These are phyloP conservation scores for Caenorhabditis remanei DNA, from an alignment of 1,140 invertebrate species.

Conservation along the genomic window DNA sequence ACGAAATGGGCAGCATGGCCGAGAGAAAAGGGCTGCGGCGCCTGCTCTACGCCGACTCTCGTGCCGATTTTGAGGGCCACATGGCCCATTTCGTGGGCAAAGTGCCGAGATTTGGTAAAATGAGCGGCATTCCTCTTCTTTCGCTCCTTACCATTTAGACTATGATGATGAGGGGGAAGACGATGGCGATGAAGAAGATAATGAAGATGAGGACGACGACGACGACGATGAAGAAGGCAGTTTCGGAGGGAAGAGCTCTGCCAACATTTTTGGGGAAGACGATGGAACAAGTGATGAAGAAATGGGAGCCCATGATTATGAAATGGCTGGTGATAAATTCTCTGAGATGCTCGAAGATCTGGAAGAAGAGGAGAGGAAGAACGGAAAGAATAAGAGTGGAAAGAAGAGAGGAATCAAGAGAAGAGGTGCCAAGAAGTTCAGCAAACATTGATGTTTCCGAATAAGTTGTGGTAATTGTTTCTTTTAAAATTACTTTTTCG, in stretches of 20 bases:
- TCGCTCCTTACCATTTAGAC: no score
- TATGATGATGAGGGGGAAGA: conserved; percentile 24
- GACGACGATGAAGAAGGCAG: conserved; percentile 9
- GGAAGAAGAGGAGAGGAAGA: neutral
- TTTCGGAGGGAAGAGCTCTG: conserved; percentile 27
- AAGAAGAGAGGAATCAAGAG: conserved; percentile 15
- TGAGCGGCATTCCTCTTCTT: no score
- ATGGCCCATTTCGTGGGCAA: no score
- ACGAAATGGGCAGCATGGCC: no score
- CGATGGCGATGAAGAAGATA: neutral
- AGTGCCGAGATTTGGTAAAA: no score
- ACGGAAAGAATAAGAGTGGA: no score
- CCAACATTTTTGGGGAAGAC: conserved; percentile 6
- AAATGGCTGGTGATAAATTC: conserved; percentile 38
- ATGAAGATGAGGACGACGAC: neutral
- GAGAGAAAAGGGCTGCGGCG: no score
- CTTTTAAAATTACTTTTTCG: no score
- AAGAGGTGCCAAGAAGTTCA: conserved; percentile 41
- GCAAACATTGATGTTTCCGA: neutral
- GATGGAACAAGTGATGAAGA: conserved; percentile 41
- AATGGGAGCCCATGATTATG: conserved; percentile 6
- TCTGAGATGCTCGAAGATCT: conserved; percentile 34
- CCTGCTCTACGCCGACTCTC: no score
- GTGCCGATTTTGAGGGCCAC: no score
- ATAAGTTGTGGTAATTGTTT: no score